phyloP scores from a whole-genome alignment of 2,888 invertebrate species.

The Rhogogaster chlorosoma region DNA sequence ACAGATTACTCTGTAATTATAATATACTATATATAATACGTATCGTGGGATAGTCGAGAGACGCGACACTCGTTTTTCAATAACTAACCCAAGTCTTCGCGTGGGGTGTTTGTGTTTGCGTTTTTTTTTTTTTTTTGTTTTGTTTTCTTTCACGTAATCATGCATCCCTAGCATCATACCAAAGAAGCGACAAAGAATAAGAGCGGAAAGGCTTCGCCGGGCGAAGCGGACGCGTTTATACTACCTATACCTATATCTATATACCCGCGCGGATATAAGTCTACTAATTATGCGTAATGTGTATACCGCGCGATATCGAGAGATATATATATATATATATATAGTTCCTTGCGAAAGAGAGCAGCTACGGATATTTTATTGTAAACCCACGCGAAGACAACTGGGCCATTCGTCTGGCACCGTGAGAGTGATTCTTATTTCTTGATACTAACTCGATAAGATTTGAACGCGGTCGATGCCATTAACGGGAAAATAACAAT shows the following conservation, averaged over 20 bases:
- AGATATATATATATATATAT: too few relatives aligned
- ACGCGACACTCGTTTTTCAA: neutral
- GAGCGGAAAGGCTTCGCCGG: slow-evolving; percentile 23
- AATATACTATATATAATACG: neutral
- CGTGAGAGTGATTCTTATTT: neutral
- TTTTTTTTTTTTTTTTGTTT: neutral
- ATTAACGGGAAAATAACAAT: slow-evolving; percentile 46
- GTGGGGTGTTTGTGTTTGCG: neutral
- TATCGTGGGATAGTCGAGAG: neutral
- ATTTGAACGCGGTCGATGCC: neutral
- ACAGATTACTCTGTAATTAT: neutral
- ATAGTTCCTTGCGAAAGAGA: slow-evolving; percentile 61
- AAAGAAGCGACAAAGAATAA: slow-evolving; percentile 70
- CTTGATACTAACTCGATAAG: neutral
- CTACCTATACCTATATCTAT: neutral
- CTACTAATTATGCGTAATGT: neutral
- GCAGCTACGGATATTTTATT: slow-evolving; percentile 53
- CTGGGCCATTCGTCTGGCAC: neutral
- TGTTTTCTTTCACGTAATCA: neutral
- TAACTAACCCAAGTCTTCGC: neutral
- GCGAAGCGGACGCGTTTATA: slow-evolving; percentile 34
- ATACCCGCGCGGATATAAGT: neutral
- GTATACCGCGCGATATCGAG: neutral
- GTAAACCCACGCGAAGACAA: slow-evolving; percentile 17
- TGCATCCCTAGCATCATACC: slow-evolving; percentile 69